phyloP scores from a whole-genome alignment of 2,113 vertebrate species.

The Cavia porcellus region DNA sequence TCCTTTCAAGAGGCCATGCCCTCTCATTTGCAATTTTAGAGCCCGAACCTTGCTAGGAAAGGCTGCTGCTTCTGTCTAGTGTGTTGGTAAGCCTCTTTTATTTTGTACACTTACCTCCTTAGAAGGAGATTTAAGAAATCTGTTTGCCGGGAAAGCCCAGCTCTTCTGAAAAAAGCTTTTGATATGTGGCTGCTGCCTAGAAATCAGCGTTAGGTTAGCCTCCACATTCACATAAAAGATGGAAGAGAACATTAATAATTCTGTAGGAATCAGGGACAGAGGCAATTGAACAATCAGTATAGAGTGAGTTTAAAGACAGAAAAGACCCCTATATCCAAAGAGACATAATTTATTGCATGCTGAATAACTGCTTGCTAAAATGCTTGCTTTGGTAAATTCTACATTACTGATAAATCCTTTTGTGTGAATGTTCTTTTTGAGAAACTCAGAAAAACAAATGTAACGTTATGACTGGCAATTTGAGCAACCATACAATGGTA shows the following conservation, averaged over 20 bases:
- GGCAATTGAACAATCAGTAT: not conserved
- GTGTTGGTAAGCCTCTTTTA: not conserved
- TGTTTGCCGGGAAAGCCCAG: slow-evolving; percentile 34
- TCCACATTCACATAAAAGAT: not conserved
- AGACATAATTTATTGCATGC: not conserved
- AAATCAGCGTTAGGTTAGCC: not conserved
- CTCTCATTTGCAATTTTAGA: not conserved
- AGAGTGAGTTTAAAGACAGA: not conserved
- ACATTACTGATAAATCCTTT: slow-evolving; percentile 18
- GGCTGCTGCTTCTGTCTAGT: not conserved
- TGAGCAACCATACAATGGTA: not conserved
- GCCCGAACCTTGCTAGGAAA: not conserved
- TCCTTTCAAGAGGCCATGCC: not conserved
- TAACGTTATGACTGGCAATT: not conserved
- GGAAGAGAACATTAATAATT: not conserved
- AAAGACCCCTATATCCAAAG: not conserved
- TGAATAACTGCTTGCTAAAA: not conserved
- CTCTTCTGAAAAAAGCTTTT: slow-evolving; percentile 42
- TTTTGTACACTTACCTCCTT: slow-evolving; percentile 52
- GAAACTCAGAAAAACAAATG: not conserved
- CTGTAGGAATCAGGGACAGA: not conserved
- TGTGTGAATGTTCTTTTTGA: not conserved
- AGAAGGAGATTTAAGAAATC: slow-evolving; percentile 47
- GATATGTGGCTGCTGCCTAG: not conserved
- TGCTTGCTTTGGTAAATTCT: not conserved